Percentiles rank a stretch among this genome's conserved stretches.
phyloP scores from a whole-genome alignment of 2,113 vertebrate genomes.

The Proterorhinus semilunaris region DNA sequence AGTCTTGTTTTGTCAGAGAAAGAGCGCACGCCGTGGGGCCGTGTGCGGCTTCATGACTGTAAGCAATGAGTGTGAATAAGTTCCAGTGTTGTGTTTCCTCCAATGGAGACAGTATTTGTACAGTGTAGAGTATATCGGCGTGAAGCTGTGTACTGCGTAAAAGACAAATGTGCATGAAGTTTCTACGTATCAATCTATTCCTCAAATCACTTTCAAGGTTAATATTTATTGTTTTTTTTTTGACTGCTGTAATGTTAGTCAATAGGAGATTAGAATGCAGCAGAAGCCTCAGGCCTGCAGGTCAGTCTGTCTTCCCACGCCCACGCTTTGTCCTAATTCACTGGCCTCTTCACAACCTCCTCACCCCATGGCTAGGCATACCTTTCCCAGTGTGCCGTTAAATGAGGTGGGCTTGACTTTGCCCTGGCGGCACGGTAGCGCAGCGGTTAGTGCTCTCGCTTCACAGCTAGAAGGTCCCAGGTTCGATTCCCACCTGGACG shows the following conservation, averaged over 20 bases:
- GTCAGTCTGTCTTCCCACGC: slow-evolving; percentile 36
- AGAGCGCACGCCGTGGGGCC: too few relatives aligned
- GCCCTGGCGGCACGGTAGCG: too few relatives aligned
- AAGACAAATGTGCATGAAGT: neutral
- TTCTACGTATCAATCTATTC: neutral
- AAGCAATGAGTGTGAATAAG: too few relatives aligned
- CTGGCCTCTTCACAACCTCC: slow-evolving; percentile 17
- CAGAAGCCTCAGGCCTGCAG: slow-evolving; percentile 30
- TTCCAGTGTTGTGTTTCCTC: too few relatives aligned
- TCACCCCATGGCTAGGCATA: slow-evolving; percentile 27
- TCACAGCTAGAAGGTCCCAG: too few relatives aligned
- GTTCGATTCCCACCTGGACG: too few relatives aligned
- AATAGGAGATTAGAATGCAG: slow-evolving; percentile 25
- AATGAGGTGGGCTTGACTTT: slow-evolving; percentile 54
- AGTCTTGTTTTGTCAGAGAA: too few relatives aligned
- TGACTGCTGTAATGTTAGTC: neutral
- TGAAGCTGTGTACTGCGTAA: too few relatives aligned
- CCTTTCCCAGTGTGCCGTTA: slow-evolving; percentile 29
- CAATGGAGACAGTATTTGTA: too few relatives aligned
- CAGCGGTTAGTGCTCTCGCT: too few relatives aligned
- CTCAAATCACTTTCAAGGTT: neutral
- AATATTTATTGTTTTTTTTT: neutral
- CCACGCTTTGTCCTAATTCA: slow-evolving; percentile 23
- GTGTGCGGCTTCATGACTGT: too few relatives aligned
- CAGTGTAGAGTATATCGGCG: too few relatives aligned